Evolutionary conservation across 2,888 invertebrate genomes (phyloP), one percentile per base, ranked within the genome.

Genomic region (Caenorhabditis plicata): DNA sequence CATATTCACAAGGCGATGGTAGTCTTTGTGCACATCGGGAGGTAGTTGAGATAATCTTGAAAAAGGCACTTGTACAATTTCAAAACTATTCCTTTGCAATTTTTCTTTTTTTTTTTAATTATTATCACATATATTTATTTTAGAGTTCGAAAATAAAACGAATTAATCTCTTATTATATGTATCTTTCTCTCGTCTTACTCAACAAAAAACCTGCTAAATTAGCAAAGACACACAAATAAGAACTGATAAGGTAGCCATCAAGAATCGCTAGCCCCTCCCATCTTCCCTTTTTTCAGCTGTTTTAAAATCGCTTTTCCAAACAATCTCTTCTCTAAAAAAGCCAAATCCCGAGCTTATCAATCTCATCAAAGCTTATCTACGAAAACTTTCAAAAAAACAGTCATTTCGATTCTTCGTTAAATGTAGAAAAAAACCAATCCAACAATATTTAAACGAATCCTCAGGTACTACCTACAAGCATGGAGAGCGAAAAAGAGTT

Each of bases 401-500:
- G 11, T 7, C 15, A 22, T 23, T 39, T 19, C 39, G 39, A 39
- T 23, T 39, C 25, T 39, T 33, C 17, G 13, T 33, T 5, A 33
- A 33, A 9, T 17, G n/a, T 7, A 33, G 17, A 20, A 36, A 19
- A 36, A 19, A 36, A 15, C 4, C 7, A 20, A 20, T 13, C 19
- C 15, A 13, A 3, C 8, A 9, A 33, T 9, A 9, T 33, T n/a
- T 17, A 17, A 17, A 9, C 8, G n/a, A 9, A 33, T 9, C 5
- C 19, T 3, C 17, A 7, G 20, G 5, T 13, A 36, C 4, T 7
- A 36, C 4, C 20, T 19, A 8, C 7, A 7, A 25, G 8, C n/a
- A 56, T 56, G 56, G 53, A 53, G 3, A 23, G 9, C 15, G 67
- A 70, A 42, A 72, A 71, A 46, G 61, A 64, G 33, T 48, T 68